These are phyloP conservation scores for Oligia fasciuncula DNA, from an alignment of 2,888 invertebrate species.

Conservation along the genomic window DNA sequence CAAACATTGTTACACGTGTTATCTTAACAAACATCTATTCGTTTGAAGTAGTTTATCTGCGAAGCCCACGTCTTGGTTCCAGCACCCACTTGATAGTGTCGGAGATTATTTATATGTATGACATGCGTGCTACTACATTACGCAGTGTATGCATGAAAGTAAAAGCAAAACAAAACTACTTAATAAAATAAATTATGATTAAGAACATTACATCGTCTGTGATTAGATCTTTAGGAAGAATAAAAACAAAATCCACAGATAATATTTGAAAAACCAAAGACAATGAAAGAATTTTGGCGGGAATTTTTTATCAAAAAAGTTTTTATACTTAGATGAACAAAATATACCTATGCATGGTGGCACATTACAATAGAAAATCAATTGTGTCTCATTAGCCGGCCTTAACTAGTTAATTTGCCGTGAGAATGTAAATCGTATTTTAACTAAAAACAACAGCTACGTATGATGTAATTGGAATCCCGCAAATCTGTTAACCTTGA, in stretches of 20 bases:
- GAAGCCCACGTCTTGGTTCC: constrained; percentile 17
- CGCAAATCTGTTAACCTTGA: constrained; percentile 54
- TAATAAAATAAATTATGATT: background rate
- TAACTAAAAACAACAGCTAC: constrained; percentile 19
- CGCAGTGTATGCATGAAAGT: background rate
- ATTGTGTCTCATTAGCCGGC: too few species aligned
- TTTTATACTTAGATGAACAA: background rate
- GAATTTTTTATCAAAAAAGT: background rate
- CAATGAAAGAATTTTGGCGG: constrained; percentile 17
- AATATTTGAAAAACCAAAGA: background rate
- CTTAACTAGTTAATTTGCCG: too few species aligned
- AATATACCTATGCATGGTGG: background rate
- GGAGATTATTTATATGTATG: constrained; percentile 5
- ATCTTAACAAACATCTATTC: constrained; percentile 48
- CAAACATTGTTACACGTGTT: constrained; percentile 33
- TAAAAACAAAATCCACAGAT: background rate
- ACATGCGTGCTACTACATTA: constrained; percentile 30
- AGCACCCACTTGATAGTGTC: constrained; percentile 34
- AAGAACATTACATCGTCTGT: too few species aligned
- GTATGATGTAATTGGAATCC: constrained; percentile 32
- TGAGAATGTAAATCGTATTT: background rate
- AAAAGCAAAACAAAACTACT: background rate
- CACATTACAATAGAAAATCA: too few species aligned
- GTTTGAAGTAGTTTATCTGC: constrained; percentile 39
- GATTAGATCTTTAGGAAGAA: background rate